phyloP scores from a whole-genome alignment of 2,797 vertebrate genomes.

The Acanthopagrus latus region DNA sequence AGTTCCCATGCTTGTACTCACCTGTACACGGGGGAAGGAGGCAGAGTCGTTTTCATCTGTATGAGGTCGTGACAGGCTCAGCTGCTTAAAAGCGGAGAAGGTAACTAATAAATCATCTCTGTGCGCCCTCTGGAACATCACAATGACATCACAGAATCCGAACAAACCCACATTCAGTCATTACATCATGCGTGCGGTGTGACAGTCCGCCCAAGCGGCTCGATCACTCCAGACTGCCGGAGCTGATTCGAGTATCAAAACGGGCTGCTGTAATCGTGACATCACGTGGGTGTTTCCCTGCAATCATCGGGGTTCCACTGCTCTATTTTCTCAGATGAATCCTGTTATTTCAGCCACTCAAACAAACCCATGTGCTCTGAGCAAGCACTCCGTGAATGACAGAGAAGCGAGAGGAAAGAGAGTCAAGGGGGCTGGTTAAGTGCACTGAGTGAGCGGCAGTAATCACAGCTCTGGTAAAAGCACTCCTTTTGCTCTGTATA shows the following conservation, averaged over 20 bases:
- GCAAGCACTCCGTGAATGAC: constrained; percentile 76
- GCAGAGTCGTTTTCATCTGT: background rate
- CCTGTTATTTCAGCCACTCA: constrained; percentile 80
- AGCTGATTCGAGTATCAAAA: constrained; percentile 27
- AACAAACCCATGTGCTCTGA: constrained; percentile 61
- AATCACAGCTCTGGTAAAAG: constrained; percentile 88
- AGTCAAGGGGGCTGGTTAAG: constrained; percentile 82
- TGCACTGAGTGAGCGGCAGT: constrained; percentile 82
- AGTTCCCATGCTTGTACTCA: background rate
- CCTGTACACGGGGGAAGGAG: background rate
- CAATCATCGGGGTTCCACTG: constrained; percentile 70
- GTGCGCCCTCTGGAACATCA: background rate
- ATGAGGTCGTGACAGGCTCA: background rate
- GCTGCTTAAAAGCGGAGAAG: constrained; percentile 1
- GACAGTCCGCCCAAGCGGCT: background rate
- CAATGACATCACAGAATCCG: background rate
- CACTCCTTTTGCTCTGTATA: constrained; percentile 75
- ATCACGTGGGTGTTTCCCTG: constrained; percentile 68
- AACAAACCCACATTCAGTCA: background rate
- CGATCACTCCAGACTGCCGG: background rate
- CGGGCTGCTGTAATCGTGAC: constrained; percentile 42
- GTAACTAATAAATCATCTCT: background rate
- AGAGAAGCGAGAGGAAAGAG: constrained; percentile 70
- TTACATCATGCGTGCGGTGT: background rate
- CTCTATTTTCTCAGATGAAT: constrained; percentile 68